Percentiles rank a stretch among this genome's conserved stretches.
These are phyloP conservation scores for Champsocephalus esox DNA, from an alignment of 2,797 vertebrate species.

Conservation along the genomic window DNA sequence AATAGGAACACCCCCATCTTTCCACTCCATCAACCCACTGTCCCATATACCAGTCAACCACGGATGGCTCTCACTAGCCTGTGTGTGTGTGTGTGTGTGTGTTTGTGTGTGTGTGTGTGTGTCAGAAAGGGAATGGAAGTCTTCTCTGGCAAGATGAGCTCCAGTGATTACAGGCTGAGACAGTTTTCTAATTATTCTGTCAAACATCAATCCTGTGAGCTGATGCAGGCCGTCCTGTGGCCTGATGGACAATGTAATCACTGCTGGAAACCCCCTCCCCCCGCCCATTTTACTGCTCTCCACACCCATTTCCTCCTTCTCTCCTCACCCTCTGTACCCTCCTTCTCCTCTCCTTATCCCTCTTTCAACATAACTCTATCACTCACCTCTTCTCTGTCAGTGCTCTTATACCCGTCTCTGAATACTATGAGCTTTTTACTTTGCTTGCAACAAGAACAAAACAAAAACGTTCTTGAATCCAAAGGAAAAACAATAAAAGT, in stretches of 20 bases:
- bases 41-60: conserved; percentile 68
- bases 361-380: conserved; percentile 41
- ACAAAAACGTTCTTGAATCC: conserved; percentile 1
- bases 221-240: conserved; percentile 88
- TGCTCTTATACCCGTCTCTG: conserved; percentile 26
- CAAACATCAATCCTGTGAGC: conserved; percentile 95
- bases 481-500: conserved; percentile 37
- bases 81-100: too few relatives aligned
- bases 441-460: background rate
- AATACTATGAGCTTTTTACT: background rate
- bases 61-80: conserved; percentile 42
- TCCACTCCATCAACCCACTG: conserved; percentile 71
- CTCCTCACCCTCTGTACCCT: conserved; percentile 39
- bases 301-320: conserved; percentile 40
- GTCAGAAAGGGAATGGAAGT: conserved; percentile 75
- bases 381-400: conserved; percentile 26
- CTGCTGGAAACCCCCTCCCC: conserved; percentile 66
- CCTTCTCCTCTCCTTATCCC: conserved; percentile 33
- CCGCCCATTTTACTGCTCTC: conserved; percentile 45
- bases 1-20: conserved; percentile 84
- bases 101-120: conserved; percentile 56
- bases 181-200: conserved; percentile 99
- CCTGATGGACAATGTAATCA: conserved; percentile 98
- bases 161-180: conserved; percentile 93
- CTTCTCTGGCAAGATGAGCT: conserved; percentile 88